Evolutionary conservation across 1,140 invertebrate species (phyloP).

Genomic region (Chironomus striatipennis): DNA sequence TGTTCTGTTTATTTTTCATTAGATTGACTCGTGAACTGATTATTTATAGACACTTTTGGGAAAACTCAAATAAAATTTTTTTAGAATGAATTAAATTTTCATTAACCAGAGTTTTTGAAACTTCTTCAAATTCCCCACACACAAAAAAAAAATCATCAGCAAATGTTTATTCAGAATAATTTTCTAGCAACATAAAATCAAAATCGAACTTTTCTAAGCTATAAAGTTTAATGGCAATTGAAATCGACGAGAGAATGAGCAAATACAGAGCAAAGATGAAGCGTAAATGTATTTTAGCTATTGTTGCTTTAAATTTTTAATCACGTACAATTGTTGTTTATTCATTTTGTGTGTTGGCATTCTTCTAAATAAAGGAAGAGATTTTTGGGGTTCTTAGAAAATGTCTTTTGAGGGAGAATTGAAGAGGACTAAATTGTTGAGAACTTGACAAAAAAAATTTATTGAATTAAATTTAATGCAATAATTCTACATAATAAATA

Average conservation of each 20-base stretch:
- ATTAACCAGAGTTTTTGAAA: not conserved
- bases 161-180: not conserved
- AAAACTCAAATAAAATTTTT: too few species aligned
- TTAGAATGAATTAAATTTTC: not conserved
- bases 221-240: slow-evolving; percentile 9
- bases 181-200: not conserved
- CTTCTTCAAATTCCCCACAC: not conserved
- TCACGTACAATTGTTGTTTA: slow-evolving; percentile 23
- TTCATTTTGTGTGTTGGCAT: slow-evolving; percentile 18
- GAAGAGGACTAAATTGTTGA: too few species aligned
- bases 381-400: too few species aligned
- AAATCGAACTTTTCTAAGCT: not conserved
- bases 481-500: too few species aligned
- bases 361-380: not conserved
- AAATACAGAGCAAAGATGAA: not conserved
- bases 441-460: too few species aligned
- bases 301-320: slow-evolving; percentile 19
- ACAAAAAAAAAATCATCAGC: not conserved
- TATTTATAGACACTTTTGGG: not conserved
- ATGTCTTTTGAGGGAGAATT: not conserved
- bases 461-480: too few species aligned
- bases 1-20: not conserved
- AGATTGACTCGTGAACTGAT: not conserved
- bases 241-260: not conserved
- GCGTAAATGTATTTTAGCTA: too few species aligned